A percentile compares a stretch with the other conserved stretches of the same genome.
phyloP scores from a whole-genome alignment of 2,113 vertebrate genomes.

The Prinia subflava region DNA sequence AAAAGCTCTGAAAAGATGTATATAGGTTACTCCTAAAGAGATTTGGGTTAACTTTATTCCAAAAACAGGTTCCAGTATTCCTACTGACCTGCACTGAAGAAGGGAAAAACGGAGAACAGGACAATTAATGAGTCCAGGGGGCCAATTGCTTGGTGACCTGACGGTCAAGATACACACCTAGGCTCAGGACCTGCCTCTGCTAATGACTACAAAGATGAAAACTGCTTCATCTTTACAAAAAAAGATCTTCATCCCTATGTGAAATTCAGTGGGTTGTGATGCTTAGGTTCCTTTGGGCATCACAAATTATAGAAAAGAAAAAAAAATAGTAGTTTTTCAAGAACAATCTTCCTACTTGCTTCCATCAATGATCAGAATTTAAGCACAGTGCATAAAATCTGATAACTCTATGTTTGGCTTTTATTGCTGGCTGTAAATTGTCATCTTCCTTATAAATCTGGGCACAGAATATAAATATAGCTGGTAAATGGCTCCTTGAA shows the following conservation, averaged over 20 bases:
- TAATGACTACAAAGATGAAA: background rate
- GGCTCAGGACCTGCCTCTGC: background rate
- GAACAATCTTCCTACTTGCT: background rate
- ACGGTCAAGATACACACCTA: background rate
- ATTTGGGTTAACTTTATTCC: background rate
- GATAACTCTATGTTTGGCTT: background rate
- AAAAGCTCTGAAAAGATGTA: background rate
- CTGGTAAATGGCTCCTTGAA: background rate
- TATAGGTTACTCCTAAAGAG: background rate
- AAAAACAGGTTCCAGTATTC: background rate
- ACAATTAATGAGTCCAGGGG: background rate
- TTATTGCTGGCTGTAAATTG: slow-evolving; percentile 1
- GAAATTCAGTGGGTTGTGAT: background rate
- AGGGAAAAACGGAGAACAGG: background rate
- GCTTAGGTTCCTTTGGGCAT: background rate
- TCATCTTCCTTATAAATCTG: background rate
- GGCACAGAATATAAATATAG: background rate
- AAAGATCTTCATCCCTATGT: background rate
- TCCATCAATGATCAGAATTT: background rate
- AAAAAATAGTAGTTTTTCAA: background rate
- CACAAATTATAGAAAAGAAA: background rate
- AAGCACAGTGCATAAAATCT: background rate
- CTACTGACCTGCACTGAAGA: background rate
- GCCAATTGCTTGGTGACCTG: accelerated
- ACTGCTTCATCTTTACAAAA: background rate